Base-by-base conservation (phyloP, 2,888 invertebrate species). In the Polia nebulosa region DNA sequence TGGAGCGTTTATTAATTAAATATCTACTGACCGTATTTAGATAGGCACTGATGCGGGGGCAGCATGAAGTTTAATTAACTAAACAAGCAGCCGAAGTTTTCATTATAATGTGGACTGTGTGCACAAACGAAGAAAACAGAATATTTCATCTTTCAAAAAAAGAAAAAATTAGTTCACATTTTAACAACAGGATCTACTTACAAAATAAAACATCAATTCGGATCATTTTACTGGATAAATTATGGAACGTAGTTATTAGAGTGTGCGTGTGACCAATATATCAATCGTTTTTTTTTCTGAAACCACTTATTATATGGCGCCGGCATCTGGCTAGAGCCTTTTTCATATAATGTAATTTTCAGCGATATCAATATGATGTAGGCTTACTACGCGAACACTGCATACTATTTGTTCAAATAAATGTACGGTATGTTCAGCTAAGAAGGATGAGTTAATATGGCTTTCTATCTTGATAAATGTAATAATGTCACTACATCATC, bases 231-330 rank as follows among this genome's bases (percentile, higher is more conserved):
- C 39, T 45, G 22, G 27, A 44, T 52, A 62, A 67, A 61, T 55
- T 34, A 52, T 52, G 32, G 27, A 44, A 66, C 49, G 25, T 63
- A 51, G 53, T 79, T 64, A 80, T 78, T 78, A 78, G 22, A 61
- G 47, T 56, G 25, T 49, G 52, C 66, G 66, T 52, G 27, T 57
- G 56, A 58, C 53, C 64, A 65, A 80, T 82, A 80, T 69, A 82
- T 82, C 72, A 80, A 72, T 56, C 55, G 56, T 8, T 69, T 80
- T 81, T n/a, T 78, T 80, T 82, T 61, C 59, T 66, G 78, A 53
- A 76, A 57, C 66, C 80, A 67, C 67, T 82, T 52, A 82, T 82
- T 82, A 78, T 61, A 78, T 68, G 82, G 80, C 81, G 80, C 71
- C 80, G 45, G 51, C 68, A 71, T 73, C 68, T 76, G 64, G 53